phyloP scores from a whole-genome alignment of 2,797 vertebrate species.

The Etheostoma perlongum region DNA sequence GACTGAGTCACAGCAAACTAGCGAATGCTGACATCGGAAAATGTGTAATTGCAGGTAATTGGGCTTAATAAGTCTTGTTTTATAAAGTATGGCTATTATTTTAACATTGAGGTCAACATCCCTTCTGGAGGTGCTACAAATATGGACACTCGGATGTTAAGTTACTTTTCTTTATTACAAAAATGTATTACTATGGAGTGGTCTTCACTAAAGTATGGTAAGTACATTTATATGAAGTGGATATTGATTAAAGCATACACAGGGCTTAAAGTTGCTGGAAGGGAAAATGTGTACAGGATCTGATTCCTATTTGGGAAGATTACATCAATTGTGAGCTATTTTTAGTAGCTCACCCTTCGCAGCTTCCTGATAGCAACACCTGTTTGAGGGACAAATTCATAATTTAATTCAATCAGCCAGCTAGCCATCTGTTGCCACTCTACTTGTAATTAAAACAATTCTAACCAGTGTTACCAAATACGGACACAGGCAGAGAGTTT shows the following conservation, averaged over 20 bases:
- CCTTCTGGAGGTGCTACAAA: background rate
- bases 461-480: background rate
- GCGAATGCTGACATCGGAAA: conserved; percentile 23
- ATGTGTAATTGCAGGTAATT: conserved; percentile 43
- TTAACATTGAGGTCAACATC: conserved; percentile 19
- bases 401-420: background rate
- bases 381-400: background rate
- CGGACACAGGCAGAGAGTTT: background rate
- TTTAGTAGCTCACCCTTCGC: background rate
- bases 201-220: background rate
- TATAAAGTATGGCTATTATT: conserved; percentile 27
- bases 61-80: conserved; percentile 32
- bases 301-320: background rate
- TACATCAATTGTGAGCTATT: background rate
- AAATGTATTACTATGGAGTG: background rate
- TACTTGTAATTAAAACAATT: conserved; percentile 3
- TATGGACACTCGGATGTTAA: conserved; percentile 5
- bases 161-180: background rate
- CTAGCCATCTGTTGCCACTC: background rate
- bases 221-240: background rate
- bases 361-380: conserved; percentile 6
- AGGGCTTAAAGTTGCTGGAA: background rate
- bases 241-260: conserved; percentile 3
- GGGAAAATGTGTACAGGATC: background rate
- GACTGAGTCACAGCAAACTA: conserved; percentile 33